These are phyloP conservation scores for Eristalis pertinax DNA, from an alignment of 2,888 invertebrate species.

Conservation along the genomic window DNA sequence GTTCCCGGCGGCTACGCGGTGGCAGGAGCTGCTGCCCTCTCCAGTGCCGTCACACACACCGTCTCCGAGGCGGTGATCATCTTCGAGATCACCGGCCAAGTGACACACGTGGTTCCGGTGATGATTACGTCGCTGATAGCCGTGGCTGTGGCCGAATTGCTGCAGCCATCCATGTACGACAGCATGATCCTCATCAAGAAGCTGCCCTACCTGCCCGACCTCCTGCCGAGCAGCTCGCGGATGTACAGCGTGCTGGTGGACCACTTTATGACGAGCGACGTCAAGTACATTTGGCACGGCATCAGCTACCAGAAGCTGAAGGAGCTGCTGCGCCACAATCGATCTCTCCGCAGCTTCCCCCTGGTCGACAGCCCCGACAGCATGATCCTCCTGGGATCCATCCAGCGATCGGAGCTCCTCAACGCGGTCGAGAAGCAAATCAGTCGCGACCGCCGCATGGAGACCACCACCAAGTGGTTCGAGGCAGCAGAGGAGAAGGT, in stretches of 20 bases:
- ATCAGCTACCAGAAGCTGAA: conserved; percentile 95
- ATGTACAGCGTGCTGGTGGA: conserved; percentile 97
- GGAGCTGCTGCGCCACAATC: conserved; percentile 87
- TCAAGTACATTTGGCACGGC: conserved; percentile 93
- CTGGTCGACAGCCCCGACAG: conserved; percentile 94
- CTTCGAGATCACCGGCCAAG: conserved; percentile 99
- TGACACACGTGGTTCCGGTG: conserved; percentile 97
- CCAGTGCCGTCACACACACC: conserved; percentile 98
- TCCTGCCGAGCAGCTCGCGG: conserved; percentile 93
- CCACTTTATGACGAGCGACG: conserved; percentile 97
- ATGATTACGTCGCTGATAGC: conserved; percentile 98
- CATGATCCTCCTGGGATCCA: conserved; percentile 97
- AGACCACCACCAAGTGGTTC: conserved; percentile 89
- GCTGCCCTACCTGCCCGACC: conserved; percentile 97
- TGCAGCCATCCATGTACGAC: conserved; percentile 99
- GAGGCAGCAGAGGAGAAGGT: conserved; percentile 85
- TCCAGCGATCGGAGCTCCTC: conserved; percentile 93
- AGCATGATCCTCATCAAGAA: conserved; percentile 98
- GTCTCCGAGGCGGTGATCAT: conserved; percentile 99
- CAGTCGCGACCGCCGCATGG: conserved; percentile 88
- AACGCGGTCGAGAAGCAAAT: conserved; percentile 93
- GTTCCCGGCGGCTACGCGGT: conserved; percentile 98
- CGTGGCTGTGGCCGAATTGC: conserved; percentile 95
- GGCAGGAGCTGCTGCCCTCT: conserved; percentile 97
- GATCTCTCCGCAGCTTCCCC: conserved; percentile 90